A percentile compares a stretch with the other conserved stretches of the same genome.
Conservation (phyloP, 2,113 vertebrate species). For the Choloepus hoffmanni region DNA sequence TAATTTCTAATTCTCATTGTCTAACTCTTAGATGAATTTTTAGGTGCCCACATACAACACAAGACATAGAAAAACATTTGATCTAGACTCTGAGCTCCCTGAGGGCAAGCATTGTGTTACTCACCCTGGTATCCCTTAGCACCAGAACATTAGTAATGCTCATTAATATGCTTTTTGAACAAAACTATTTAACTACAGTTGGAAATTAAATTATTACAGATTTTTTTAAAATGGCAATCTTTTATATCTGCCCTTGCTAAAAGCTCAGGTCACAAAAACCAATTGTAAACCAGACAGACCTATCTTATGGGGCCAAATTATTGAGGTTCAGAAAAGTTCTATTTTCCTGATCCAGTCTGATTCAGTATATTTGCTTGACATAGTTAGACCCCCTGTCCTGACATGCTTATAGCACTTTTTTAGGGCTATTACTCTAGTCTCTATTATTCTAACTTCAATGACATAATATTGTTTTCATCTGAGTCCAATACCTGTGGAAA, state of each 20-base stretch:
- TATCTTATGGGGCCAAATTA: neutral
- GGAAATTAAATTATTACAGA: constrained; percentile 20
- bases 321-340: neutral
- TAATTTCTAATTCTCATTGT: constrained; percentile 14
- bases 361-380: neutral
- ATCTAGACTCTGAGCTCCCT: neutral
- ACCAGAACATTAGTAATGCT: neutral
- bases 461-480: neutral
- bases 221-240: constrained; percentile 11
- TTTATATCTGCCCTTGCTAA: neutral
- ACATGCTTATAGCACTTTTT: neutral
- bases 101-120: neutral
- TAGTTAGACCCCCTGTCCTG: neutral
- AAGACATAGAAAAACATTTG: neutral
- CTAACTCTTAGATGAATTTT: constrained; percentile 25
- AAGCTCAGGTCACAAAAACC: constrained; percentile 15
- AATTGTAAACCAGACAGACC: neutral
- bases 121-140: neutral
- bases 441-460: neutral
- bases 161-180: neutral
- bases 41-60: neutral
- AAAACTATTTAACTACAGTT: neutral
- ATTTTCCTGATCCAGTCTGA: neutral
- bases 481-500: neutral
- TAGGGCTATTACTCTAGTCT: neutral